A percentile compares a stretch with the other conserved stretches of the same genome.
These are phyloP conservation scores for Adoxophyes honmai DNA, from an alignment of 1,140 invertebrate genomes.

Conservation along the genomic window DNA sequence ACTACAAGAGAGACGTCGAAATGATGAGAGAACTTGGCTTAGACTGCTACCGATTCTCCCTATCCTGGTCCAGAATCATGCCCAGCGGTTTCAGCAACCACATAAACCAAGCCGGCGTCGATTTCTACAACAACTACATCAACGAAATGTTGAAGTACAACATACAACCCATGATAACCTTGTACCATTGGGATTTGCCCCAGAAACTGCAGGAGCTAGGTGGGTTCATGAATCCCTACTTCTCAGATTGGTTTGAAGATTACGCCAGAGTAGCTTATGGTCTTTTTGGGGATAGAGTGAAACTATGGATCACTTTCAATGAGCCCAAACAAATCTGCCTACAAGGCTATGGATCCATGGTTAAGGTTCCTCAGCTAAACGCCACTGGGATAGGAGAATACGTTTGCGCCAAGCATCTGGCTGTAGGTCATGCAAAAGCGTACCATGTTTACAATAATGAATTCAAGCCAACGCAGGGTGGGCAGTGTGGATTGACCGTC, in stretches of 20 bases:
- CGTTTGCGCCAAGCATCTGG: conserved; percentile 72
- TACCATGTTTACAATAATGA: conserved; percentile 62
- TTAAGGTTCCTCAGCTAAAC: conserved; percentile 39
- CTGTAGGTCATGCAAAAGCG: conserved; percentile 77
- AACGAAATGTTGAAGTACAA: too few species aligned
- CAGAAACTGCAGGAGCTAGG: conserved; percentile 51
- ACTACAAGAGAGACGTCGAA: too few species aligned
- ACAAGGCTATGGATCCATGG: conserved; percentile 31
- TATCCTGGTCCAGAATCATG: conserved; percentile 80
- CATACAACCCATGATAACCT: too few species aligned
- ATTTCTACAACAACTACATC: too few species aligned
- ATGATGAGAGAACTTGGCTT: conserved; percentile 51
- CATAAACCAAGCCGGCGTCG: conserved; percentile 74
- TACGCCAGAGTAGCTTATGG: conserved; percentile 62
- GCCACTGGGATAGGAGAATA: conserved; percentile 57
- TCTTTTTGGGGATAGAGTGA: conserved; percentile 57
- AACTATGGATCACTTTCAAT: conserved; percentile 57
- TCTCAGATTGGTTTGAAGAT: conserved; percentile 64
- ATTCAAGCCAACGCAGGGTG: conserved; percentile 49
- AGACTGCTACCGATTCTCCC: conserved; percentile 78
- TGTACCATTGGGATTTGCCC: too few species aligned
- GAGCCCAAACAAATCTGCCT: conserved; percentile 42
- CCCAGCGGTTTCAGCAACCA: conserved; percentile 74
- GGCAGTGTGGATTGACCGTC: conserved; percentile 79
- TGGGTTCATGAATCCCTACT: conserved; percentile 25